Evolutionary conservation across 2,888 invertebrate species (phyloP).

Genomic region (Stenodera caucasica): DNA sequence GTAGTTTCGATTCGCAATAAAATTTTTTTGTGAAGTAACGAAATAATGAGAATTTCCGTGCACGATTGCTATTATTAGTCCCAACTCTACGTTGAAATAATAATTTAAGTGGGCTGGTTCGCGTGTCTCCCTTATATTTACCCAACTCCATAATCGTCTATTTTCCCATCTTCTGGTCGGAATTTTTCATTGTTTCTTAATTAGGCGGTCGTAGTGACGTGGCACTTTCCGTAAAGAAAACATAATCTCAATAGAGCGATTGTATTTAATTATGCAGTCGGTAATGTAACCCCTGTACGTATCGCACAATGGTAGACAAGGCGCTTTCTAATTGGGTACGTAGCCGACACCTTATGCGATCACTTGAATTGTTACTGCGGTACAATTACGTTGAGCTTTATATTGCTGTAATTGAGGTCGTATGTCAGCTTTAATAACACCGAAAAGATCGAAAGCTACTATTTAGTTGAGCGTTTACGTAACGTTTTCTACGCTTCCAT

Average conservation of each 20-base stretch:
- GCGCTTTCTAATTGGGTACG: slow-evolving; percentile 43
- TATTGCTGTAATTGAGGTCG: slow-evolving; percentile 27
- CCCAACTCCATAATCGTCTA: background rate
- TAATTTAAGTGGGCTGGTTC: background rate
- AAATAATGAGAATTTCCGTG: too few species aligned
- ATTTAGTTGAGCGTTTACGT: background rate
- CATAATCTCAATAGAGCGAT: slow-evolving; percentile 45
- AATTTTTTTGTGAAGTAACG: too few species aligned
- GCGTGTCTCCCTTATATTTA: background rate
- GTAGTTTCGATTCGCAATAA: background rate
- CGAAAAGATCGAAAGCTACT: slow-evolving; percentile 1
- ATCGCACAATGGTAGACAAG: slow-evolving; percentile 44
- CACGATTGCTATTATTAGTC: background rate
- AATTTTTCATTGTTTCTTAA: background rate
- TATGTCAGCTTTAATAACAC: slow-evolving; percentile 23
- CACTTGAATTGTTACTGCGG: slow-evolving; percentile 36
- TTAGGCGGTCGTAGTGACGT: background rate
- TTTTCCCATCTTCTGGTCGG: background rate
- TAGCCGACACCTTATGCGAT: slow-evolving; percentile 36
- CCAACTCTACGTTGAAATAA: background rate
- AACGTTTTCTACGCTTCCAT: background rate
- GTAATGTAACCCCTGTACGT: slow-evolving; percentile 36
- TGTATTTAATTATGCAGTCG: slow-evolving; percentile 47
- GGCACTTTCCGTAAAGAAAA: slow-evolving; percentile 1
- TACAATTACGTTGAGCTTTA: slow-evolving; percentile 31